Evolutionary conservation across 2,888 invertebrate species (phyloP).

Genomic region (Harpalus rufipes): DNA sequence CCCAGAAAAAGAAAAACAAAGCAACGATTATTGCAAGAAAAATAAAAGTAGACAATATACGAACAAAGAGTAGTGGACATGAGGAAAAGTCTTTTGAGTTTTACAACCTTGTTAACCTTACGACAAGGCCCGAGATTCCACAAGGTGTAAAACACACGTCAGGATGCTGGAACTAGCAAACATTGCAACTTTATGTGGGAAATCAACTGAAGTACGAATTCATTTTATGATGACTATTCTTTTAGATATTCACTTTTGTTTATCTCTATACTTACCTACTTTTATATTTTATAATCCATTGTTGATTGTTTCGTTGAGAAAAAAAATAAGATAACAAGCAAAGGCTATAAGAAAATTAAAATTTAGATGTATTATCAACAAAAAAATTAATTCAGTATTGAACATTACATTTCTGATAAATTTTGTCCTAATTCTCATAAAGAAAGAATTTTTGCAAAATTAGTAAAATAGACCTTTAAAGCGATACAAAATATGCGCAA

Average conservation of each 20-base stretch:
- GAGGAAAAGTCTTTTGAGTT: not conserved
- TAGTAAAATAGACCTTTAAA: no score
- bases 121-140: not conserved
- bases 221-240: not conserved
- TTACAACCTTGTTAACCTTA: constrained; percentile 27
- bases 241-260: not conserved
- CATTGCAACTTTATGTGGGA: not conserved
- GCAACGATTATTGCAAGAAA: not conserved
- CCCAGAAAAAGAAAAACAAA: not conserved
- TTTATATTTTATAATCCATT: not conserved
- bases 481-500: no score
- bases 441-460: no score
- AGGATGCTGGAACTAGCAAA: not conserved
- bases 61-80: not conserved
- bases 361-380: no score
- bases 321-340: not conserved
- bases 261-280: not conserved
- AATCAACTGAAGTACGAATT: not conserved
- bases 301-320: not conserved
- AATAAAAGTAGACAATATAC: not conserved
- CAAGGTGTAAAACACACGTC: not conserved
- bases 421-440: no score
- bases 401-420: no score
- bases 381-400: no score
- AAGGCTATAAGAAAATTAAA: not conserved